These are phyloP conservation scores for Hyperoodon ampullatus DNA, from an alignment of 2,113 vertebrate genomes.

Conservation along the genomic window DNA sequence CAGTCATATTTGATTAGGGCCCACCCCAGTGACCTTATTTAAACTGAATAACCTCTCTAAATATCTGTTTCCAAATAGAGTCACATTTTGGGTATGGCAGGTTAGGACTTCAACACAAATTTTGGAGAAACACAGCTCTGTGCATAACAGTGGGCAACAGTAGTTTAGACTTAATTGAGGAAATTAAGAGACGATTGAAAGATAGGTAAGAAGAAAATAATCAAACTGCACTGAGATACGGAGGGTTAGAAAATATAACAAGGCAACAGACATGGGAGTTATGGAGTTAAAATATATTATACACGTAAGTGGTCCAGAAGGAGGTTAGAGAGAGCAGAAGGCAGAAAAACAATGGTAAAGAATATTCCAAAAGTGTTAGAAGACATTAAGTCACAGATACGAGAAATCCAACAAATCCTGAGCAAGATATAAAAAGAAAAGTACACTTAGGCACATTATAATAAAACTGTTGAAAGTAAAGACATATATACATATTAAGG, in stretches of 20 bases:
- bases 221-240: not conserved
- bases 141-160: not conserved
- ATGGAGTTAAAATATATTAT: not conserved
- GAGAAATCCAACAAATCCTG: not conserved
- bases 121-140: not conserved
- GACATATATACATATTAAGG: not conserved
- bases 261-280: not conserved
- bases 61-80: not conserved
- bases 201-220: not conserved
- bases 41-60: not conserved
- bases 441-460: not conserved
- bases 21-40: not conserved
- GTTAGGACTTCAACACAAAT: not conserved
- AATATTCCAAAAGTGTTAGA: not conserved
- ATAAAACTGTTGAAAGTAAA: not conserved
- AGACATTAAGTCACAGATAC: not conserved
- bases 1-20: not conserved
- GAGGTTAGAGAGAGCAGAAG: not conserved
- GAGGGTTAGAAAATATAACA: not conserved
- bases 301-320: not conserved
- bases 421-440: not conserved
- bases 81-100: not conserved
- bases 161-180: not conserved
- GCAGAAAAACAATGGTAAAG: not conserved
- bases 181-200: not conserved